Evolutionary conservation across 1,140 invertebrate species (phyloP).

Genomic region (Listronotus oregonensis): DNA sequence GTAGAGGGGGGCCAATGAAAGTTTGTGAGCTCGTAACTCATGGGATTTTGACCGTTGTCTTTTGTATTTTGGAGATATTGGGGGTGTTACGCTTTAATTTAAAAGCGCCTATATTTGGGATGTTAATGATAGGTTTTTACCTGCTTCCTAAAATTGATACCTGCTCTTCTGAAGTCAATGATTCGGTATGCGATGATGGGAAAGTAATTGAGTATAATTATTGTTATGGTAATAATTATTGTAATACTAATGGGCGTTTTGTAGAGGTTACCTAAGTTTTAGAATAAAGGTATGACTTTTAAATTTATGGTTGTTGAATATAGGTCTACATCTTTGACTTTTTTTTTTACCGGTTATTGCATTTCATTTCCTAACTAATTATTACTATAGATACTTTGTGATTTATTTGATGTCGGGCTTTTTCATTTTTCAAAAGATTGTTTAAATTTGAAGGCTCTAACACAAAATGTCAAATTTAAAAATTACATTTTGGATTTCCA

Average conservation of each 20-base stretch:
- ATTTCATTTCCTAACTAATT: too few species aligned
- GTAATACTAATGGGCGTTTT: not conserved
- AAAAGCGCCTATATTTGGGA: not conserved
- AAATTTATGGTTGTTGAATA: too few species aligned
- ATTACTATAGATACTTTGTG: too few species aligned
- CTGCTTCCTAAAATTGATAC: slow-evolving; percentile 2
- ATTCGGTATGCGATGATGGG: slow-evolving; percentile 14
- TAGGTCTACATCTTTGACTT: too few species aligned
- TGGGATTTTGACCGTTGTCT: slow-evolving; percentile 23
- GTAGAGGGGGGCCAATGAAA: slow-evolving; percentile 26
- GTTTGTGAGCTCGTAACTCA: slow-evolving; percentile 32
- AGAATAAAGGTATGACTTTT: too few species aligned
- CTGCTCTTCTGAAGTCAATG: not conserved
- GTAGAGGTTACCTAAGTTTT: too few species aligned
- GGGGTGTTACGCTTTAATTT: slow-evolving; percentile 28
- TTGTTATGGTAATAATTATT: slow-evolving; percentile 10
- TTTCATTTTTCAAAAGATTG: too few species aligned
- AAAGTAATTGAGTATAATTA: slow-evolving; percentile 5
- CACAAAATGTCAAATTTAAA: too few species aligned
- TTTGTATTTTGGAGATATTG: slow-evolving; percentile 20
- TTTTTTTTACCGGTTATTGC: too few species aligned
- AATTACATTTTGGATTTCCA: too few species aligned
- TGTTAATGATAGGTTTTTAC: slow-evolving; percentile 13
- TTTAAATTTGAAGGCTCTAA: too few species aligned
- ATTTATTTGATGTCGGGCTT: too few species aligned